Base-by-base conservation (phyloP, 2,797 vertebrate genomes). In the Anniella stebbinsi region DNA sequence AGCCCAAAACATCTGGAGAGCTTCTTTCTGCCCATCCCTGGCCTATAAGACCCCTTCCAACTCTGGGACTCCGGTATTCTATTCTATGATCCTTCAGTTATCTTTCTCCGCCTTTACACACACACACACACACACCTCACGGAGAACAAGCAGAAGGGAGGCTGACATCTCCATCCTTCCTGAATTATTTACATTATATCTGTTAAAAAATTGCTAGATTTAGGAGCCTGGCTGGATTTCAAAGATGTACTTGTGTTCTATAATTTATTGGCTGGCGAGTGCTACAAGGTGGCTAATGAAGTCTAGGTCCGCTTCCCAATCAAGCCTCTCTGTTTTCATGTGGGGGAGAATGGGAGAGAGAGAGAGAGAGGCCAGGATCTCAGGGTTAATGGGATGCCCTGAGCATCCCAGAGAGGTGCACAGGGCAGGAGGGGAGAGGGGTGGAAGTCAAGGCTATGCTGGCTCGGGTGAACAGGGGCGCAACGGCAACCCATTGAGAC, bases 221-320 rank as follows among this genome's bases (percentile, higher is more conserved):
- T 87, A 93, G 88, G 86, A 83, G 73, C 80, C 92, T 90, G 94
- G 91, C 93, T 0, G 10, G 57, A 1, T 85, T 93, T 95, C 95
- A 94, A 93, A 95, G 94, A 80, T 63, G 0, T 1, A 0, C 89
- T 91, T 88, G 60, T 88, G 90, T 88, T 91, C 85, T 88, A 87
- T 92, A 91, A 93, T 95, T 95, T 94, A 95, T 94, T 54, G 0
- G 91, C 75, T 38, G 83, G 51, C 84, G 94, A 93, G 92, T 95
- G 93, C 30, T 85, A 92, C 90, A 89, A 3, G 85, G 87, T 1
- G 0, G 86, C 82, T 73, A 69, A 87, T 0, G 13, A 66, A 80
- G 81, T 1, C 25, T 10, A 66, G 36, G 21, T 45, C 87, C 87
- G 67, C 54, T 76, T 70, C 81, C 0, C 30, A 41, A 38, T 60